These are phyloP conservation scores for Fundulus diaphanus DNA, from an alignment of 2,797 vertebrate species.

Conservation along the genomic window DNA sequence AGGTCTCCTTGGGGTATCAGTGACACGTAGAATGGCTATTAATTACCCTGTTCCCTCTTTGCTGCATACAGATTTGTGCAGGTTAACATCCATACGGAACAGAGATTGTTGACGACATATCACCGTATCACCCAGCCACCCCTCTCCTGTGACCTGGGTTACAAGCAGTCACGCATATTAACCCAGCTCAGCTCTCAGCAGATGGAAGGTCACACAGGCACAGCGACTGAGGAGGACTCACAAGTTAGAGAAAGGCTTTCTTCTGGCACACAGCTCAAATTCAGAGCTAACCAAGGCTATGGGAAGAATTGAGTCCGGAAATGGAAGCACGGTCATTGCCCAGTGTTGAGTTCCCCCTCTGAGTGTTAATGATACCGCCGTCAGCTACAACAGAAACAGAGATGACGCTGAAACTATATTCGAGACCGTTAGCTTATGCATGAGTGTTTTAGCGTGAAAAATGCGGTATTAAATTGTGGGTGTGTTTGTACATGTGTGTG, in stretches of 20 bases:
- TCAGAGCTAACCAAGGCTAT: neutral
- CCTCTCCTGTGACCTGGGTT: constrained; percentile 49
- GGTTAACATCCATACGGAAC: constrained; percentile 55
- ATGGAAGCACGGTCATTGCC: neutral
- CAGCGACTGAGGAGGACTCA: neutral
- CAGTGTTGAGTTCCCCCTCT: neutral
- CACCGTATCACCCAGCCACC: constrained; percentile 50
- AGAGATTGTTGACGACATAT: constrained; percentile 63
- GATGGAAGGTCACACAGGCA: constrained; percentile 33
- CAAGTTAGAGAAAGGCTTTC: neutral
- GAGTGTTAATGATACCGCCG: neutral
- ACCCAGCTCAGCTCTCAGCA: constrained; percentile 22
- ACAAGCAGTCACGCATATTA: constrained; percentile 49
- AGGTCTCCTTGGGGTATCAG: constrained; percentile 63
- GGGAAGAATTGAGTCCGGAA: neutral
- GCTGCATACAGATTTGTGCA: constrained; percentile 18
- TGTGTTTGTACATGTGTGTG: constrained; percentile 16
- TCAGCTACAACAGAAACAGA: neutral
- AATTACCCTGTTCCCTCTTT: constrained; percentile 65
- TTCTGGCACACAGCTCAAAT: constrained; percentile 4
- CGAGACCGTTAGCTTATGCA: neutral
- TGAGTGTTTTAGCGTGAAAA: constrained; percentile 12
- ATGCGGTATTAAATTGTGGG: constrained; percentile 32
- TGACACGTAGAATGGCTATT: constrained; percentile 67
- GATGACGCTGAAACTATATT: neutral